phyloP scores from a whole-genome alignment of 1,140 invertebrate species.

The Sitophilus oryzae region DNA sequence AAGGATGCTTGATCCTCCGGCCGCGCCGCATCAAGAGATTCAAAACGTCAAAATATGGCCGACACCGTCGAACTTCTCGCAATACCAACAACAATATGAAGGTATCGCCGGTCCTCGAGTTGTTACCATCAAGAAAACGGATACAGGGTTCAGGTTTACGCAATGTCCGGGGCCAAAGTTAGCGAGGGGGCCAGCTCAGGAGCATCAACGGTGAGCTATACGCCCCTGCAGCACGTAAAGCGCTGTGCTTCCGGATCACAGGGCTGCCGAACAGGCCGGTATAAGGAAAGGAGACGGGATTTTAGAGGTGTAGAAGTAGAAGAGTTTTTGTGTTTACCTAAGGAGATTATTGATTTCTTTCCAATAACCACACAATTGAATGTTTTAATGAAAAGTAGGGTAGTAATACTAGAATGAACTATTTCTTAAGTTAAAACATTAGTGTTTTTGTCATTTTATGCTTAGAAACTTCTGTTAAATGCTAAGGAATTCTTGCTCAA shows the following conservation, averaged over 20 bases:
- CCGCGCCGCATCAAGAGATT: no score
- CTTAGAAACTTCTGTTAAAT: no score
- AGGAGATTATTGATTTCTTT: no score
- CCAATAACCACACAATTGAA: no score
- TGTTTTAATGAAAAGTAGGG: no score
- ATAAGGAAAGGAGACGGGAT: slow-evolving; percentile 96
- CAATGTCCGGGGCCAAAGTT: slow-evolving; percentile 98
- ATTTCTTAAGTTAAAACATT: no score
- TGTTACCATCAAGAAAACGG: slow-evolving; percentile 93
- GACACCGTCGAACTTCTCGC: slow-evolving; percentile 18
- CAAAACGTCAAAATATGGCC: slow-evolving; percentile 33
- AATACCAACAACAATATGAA: slow-evolving; percentile 40
- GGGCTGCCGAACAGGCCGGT: slow-evolving; percentile 97
- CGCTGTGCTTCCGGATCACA: slow-evolving; percentile 91
- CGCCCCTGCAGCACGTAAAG: slow-evolving; percentile 97
- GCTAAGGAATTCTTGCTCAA: no score
- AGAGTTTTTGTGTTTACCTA: no score
- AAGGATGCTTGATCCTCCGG: no score
- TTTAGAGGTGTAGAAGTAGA: slow-evolving; percentile 98
- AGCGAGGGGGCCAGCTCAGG: slow-evolving; percentile 95
- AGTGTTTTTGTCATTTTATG: no score
- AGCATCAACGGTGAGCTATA: slow-evolving; percentile 97
- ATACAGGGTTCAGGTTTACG: slow-evolving; percentile 99
- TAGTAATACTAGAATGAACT: no score
- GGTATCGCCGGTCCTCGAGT: slow-evolving; percentile 69